A percentile compares a stretch with the other conserved stretches of the same genome.
Evolutionary conservation across 1,140 invertebrate genomes (phyloP).

Genomic region (Anastrepha ludens): DNA sequence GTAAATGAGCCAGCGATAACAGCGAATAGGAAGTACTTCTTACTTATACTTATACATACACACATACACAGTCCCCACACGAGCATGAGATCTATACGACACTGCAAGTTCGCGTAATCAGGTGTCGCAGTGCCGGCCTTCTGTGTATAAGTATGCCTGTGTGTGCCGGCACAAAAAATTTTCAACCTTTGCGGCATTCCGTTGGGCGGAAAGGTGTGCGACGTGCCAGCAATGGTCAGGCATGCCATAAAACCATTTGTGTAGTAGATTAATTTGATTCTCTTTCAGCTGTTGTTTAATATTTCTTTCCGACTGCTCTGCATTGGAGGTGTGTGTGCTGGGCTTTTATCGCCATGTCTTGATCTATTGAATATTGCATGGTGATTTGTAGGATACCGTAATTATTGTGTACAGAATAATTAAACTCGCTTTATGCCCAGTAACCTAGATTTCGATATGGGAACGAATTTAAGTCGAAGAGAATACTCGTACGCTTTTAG

Average conservation of each 20-base stretch:
- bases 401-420: slow-evolving; percentile 45
- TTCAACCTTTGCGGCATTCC: neutral
- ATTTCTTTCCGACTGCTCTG: neutral
- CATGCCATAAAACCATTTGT: slow-evolving; percentile 14
- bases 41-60: neutral
- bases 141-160: neutral
- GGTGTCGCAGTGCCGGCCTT: neutral
- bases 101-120: neutral
- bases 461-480: neutral
- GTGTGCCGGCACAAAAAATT: no score
- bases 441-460: slow-evolving; percentile 26
- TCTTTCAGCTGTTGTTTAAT: neutral
- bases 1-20: slow-evolving; percentile 41
- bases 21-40: neutral
- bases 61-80: neutral
- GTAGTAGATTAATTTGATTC: neutral
- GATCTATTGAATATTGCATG: slow-evolving; percentile 7
- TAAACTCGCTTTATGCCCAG: slow-evolving; percentile 22
- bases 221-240: neutral
- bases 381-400: slow-evolving; percentile 30
- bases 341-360: neutral
- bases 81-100: neutral
- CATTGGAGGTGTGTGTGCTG: slow-evolving; percentile 15
- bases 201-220: slow-evolving; percentile 28
- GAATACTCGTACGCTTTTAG: no score